phyloP scores from a whole-genome alignment of 2,797 vertebrate genomes.

The Clarias platycephalus region DNA sequence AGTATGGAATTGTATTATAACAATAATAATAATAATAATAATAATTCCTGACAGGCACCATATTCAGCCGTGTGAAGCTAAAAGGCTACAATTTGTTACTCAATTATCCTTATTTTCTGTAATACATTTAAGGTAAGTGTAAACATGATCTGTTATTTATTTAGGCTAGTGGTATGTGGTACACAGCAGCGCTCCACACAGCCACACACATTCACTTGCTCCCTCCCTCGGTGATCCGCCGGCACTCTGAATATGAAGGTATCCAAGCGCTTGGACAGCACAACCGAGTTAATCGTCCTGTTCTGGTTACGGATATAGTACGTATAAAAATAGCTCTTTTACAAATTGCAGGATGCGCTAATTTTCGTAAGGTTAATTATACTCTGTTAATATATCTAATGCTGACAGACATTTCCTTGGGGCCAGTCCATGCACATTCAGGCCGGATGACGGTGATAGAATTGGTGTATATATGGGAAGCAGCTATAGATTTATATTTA shows the following conservation, averaged over 20 bases:
- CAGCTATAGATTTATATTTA: neutral
- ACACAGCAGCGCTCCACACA: constrained; percentile 29
- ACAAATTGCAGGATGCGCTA: constrained; percentile 28
- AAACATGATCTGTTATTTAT: constrained; percentile 54
- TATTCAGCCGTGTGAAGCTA: constrained; percentile 57
- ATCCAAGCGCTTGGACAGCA: constrained; percentile 35
- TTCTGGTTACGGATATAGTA: constrained; percentile 14
- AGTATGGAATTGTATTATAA: constrained; percentile 57
- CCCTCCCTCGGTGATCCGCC: neutral
- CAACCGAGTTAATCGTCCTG: constrained; percentile 5
- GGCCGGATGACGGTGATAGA: neutral
- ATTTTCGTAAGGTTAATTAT: constrained; percentile 3
- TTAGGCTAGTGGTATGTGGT: constrained; percentile 44
- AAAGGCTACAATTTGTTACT: constrained; percentile 59
- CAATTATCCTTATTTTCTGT: constrained; percentile 39
- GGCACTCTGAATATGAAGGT: neutral
- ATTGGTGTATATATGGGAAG: neutral
- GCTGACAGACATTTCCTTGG: neutral
- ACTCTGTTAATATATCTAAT: constrained; percentile 1
- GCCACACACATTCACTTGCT: constrained; percentile 41
- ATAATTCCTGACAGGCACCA: constrained; percentile 66
- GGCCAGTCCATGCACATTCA: neutral
- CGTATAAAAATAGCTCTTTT: constrained; percentile 38
- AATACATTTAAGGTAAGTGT: constrained; percentile 60
- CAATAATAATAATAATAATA: constrained; percentile 28